These are phyloP conservation scores for Pteruthius melanotis DNA, from an alignment of 2,113 vertebrate species.

Conservation along the genomic window DNA sequence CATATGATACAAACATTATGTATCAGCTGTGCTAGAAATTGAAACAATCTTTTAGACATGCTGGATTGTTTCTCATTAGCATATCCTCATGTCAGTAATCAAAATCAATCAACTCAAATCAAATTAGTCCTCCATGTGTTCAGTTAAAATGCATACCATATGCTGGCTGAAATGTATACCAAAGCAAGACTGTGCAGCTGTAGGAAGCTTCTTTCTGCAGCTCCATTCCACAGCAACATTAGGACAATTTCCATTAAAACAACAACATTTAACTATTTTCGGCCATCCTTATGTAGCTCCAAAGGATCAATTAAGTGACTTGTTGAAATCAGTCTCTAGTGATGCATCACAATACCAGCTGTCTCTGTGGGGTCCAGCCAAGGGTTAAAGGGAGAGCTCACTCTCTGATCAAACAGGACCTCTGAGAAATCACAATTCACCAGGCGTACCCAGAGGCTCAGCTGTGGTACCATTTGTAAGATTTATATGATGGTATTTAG, in stretches of 20 bases:
- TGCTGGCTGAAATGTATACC: background rate
- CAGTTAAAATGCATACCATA: slow-evolving; percentile 14
- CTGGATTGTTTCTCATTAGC: slow-evolving; percentile 41
- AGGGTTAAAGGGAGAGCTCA: background rate
- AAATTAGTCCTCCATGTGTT: slow-evolving; percentile 24
- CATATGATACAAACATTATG: background rate
- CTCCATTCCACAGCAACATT: background rate
- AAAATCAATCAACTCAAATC: slow-evolving; percentile 44
- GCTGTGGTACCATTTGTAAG: background rate
- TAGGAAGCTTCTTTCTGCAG: background rate
- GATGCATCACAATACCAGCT: background rate
- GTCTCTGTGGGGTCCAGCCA: background rate
- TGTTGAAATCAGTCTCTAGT: background rate
- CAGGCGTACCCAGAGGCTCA: background rate
- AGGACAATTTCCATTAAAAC: background rate
- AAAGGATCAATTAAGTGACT: background rate
- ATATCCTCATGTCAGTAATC: slow-evolving; percentile 40
- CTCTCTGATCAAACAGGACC: background rate
- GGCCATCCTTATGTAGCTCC: background rate
- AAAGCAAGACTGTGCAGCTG: background rate
- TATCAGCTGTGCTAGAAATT: background rate
- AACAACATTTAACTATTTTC: background rate
- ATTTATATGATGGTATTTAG: slow-evolving; percentile 2
- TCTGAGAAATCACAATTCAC: slow-evolving; percentile 1
- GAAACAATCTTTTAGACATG: background rate